Base-by-base conservation (phyloP, 2,888 invertebrate genomes). In the Yponomeuta sedellus region DNA sequence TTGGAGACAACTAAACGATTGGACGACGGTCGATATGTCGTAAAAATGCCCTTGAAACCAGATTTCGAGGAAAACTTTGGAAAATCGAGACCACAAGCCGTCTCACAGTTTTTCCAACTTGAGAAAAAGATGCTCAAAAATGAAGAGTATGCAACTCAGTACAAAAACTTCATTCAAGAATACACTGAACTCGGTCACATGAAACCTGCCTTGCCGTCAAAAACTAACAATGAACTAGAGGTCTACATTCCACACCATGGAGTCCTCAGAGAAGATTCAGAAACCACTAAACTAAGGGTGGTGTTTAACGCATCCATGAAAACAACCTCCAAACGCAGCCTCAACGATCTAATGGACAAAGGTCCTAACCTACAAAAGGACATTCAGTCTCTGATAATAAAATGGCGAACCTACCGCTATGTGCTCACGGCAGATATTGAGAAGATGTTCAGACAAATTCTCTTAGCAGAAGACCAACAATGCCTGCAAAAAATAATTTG, bases 321-420 rank as follows among this genome's bases (percentile, higher is more conserved):
- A 44, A 67, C 67, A 16, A 20, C 39, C 2, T 25, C 64, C 5
- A 64, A 71, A 0, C 61, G 28, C 0, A 71, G 71, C 12, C 57
- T 75, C 2, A 75, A 75, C 66, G 73, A 72, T 39, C 2, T 73
- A 0, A 73, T 73, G 70, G 56, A 67, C 10, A 66, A 62, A 10
- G 73, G 72, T 0, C 71, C 73, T 0, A 72, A 70, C 16, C 52
- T 71, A 57, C 70, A 71, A 56, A 67, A 69, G 10, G 66, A 71
- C 28, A 69, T 72, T 12, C 66, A 66, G 34, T 34, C 34, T 0
- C 61, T 72, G 0, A 62, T 71, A 3, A 2, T 72, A 2, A 69
- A 69, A 34, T 72, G 71, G 72, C 64, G 72, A 25, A 57, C 67
- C 1, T 70, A 70, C 34, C 63, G 67, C 57, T 71, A 69, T 10